Evolutionary conservation across 2,113 vertebrate species (phyloP), one percentile per base, ranked within the genome.

Genomic region (Myrmecophaga tridactyla): DNA sequence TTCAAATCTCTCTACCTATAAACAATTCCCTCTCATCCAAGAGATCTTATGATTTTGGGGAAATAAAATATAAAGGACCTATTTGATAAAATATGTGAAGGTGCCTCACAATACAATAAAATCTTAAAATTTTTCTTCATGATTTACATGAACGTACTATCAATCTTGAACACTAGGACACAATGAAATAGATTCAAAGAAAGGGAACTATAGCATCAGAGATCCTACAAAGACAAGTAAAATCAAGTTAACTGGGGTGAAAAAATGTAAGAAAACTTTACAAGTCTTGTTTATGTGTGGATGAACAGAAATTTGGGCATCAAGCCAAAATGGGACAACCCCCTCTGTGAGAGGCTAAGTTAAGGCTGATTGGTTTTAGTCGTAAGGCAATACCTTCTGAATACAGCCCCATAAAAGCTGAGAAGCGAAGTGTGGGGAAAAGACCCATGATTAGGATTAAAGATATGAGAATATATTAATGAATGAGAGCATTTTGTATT

Each of bases 101-200:
- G 20, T 86, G 48, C 51, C 46, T 94, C 56, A 92, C 83, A 94
- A 83, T 73, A 91, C 1, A 73, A 69, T 84, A 89, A 20, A 81
- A 69, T 80, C 31, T 88, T 87, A 80, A 83, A 89, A 80, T 14
- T 25, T 7, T 41, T 70, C 18, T 58, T 60, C 14, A 53, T 17
- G 48, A n/a, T 29, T 82, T 83, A n/a, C 27, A 76, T 77, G 65
- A 63, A 89, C 48, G 31, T 51, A 65, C 48, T 67, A 18, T 58
- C 87, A 86, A 63, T 76, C 92, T 69, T 63, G 34, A 92, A 86
- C 58, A 8, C 18, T 76, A 83, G 12, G 31, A 86, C 11, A 78
- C 34, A 94, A 56, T 73, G 53, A 85, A 39, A n/a, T 23, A 81
- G 23, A 65, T 63, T 85, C 60, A 83, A 72, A 84, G 77, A 63